Evolutionary conservation across 2,113 vertebrate genomes (phyloP).

Genomic region (Lagopus muta): DNA sequence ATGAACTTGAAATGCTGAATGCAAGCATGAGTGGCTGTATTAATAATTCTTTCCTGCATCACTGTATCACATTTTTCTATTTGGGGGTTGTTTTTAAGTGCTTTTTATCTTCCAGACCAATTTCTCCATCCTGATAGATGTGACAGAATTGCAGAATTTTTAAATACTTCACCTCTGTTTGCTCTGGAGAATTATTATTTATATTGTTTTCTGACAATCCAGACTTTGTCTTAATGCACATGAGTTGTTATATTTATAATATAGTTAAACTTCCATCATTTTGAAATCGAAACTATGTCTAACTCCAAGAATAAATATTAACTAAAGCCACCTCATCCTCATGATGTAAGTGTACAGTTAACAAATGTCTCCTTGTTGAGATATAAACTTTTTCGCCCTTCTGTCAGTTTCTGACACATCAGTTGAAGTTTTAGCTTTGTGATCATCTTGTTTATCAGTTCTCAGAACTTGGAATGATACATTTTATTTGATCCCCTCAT

Average conservation of each 20-base stretch:
- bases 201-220: neutral
- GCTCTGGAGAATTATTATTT: neutral
- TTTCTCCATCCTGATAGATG: neutral
- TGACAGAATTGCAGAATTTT: slow-evolving; percentile 41
- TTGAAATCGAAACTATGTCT: neutral
- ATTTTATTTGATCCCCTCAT: neutral
- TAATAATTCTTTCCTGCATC: neutral
- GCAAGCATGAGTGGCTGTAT: neutral
- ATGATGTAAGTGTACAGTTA: neutral
- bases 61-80: neutral
- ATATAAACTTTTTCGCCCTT: neutral
- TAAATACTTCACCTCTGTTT: neutral
- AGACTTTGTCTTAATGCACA: neutral
- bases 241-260: neutral
- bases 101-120: neutral
- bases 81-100: neutral
- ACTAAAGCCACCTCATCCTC: neutral
- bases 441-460: neutral
- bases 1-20: neutral
- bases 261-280: neutral
- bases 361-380: rapidly evolving
- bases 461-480: neutral
- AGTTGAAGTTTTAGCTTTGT: neutral
- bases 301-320: neutral
- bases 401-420: neutral